Conservation (phyloP, 1,140 invertebrate genomes). For the Pseudobourletiella spinata region DNA sequence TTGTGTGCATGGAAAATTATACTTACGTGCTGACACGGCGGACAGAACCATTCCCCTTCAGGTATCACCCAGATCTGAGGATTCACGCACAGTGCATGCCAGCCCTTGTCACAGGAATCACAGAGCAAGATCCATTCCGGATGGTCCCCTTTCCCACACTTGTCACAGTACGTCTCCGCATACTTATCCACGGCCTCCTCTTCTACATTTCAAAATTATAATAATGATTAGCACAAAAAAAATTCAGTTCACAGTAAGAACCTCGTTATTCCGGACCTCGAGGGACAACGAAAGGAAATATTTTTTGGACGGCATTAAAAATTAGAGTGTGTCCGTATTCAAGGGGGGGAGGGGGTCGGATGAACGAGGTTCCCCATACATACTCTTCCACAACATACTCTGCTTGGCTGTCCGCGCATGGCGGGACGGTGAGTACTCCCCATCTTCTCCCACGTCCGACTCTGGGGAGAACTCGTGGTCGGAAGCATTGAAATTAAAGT, state of each 20-base stretch:
- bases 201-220: slow-evolving; percentile 20
- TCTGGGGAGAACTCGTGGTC: slow-evolving; percentile 86
- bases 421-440: slow-evolving; percentile 49
- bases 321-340: too few relatives aligned
- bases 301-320: too few relatives aligned
- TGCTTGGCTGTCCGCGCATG: slow-evolving; percentile 56
- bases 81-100: slow-evolving; percentile 85
- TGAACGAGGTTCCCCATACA: too few relatives aligned
- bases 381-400: slow-evolving; percentile 44
- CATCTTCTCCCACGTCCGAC: slow-evolving; percentile 54
- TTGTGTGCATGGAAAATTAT: too few relatives aligned
- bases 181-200: slow-evolving; percentile 51
- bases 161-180: slow-evolving; percentile 54
- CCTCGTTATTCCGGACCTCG: too few relatives aligned
- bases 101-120: slow-evolving; percentile 87
- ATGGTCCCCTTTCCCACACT: slow-evolving; percentile 79
- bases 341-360: too few relatives aligned
- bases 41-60: slow-evolving; percentile 95
- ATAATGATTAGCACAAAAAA: too few relatives aligned
- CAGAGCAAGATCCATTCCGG: slow-evolving; percentile 94
- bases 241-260: too few relatives aligned
- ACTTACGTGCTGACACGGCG: slow-evolving; percentile 79
- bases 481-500: slow-evolving; percentile 56
- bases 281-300: too few relatives aligned
- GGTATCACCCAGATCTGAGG: slow-evolving; percentile 86